These are phyloP conservation scores for Potorous gilbertii DNA, from an alignment of 2,797 vertebrate genomes.

Conservation along the genomic window DNA sequence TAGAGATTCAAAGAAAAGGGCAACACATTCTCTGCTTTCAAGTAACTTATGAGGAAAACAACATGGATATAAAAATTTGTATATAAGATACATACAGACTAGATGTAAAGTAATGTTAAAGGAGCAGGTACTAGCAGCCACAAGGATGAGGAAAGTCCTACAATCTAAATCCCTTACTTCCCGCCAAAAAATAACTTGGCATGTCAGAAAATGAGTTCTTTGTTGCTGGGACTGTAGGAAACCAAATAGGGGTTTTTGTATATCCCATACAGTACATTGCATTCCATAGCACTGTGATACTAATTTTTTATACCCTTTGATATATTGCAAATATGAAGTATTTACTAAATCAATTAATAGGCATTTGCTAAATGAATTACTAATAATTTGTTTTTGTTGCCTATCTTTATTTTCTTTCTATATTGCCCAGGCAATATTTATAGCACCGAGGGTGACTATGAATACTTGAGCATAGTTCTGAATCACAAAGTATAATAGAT, in stretches of 20 bases:
- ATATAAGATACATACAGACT: not conserved
- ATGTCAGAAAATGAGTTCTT: not conserved
- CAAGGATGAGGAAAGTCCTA: not conserved
- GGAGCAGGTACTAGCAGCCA: not conserved
- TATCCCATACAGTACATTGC: not conserved
- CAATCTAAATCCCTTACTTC: not conserved
- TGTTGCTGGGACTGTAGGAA: not conserved
- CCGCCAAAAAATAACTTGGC: not conserved
- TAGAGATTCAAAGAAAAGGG: not conserved
- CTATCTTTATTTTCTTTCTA: not conserved
- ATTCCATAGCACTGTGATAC: not conserved
- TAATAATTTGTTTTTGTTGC: not conserved
- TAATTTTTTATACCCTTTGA: not conserved
- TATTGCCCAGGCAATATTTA: no score
- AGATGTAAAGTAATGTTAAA: not conserved
- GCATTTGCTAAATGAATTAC: conserved; percentile 6
- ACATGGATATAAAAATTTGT: not conserved
- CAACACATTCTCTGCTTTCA: not conserved
- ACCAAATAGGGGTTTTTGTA: not conserved
- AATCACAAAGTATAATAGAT: no score
- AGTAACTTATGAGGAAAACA: not conserved
- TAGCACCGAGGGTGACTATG: no score
- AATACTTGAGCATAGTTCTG: no score
- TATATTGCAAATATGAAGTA: not conserved
- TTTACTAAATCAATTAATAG: not conserved